phyloP scores from a whole-genome alignment of 2,113 vertebrate genomes.

The Echinops telfairi region DNA sequence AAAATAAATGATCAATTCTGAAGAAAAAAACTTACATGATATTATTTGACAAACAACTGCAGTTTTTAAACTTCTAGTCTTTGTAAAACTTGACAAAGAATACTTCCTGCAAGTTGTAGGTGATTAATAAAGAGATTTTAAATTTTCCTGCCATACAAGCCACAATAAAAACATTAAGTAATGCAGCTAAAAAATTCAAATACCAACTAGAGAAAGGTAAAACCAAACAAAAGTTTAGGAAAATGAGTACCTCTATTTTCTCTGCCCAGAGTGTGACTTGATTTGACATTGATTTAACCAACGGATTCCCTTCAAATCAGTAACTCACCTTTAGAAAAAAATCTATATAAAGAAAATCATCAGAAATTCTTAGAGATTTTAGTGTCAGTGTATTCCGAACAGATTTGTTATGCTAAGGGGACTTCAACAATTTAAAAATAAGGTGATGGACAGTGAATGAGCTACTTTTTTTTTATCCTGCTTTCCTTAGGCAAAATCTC shows the following conservation, averaged over 20 bases:
- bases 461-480: not conserved
- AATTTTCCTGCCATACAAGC: conserved; percentile 18
- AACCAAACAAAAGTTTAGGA: not conserved
- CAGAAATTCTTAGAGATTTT: not conserved
- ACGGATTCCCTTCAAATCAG: not conserved
- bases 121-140: not conserved
- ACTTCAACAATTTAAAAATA: conserved; percentile 29
- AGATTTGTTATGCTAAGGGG: not conserved
- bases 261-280: not conserved
- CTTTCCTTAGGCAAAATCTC: not conserved
- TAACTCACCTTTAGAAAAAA: not conserved
- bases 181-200: too few species aligned
- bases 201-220: too few species aligned
- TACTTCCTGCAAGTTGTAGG: not conserved
- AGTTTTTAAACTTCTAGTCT: conserved; percentile 12
- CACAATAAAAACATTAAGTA: not conserved
- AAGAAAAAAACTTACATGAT: not conserved
- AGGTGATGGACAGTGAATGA: not conserved
- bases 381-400: not conserved
- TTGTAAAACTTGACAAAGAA: conserved; percentile 1
- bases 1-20: not conserved
- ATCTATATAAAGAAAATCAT: conserved; percentile 38
- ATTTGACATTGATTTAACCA: not conserved
- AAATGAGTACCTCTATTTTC: not conserved
- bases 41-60: conserved; percentile 37